phyloP scores from a whole-genome alignment of 2,113 vertebrate genomes.

The Athene noctua region DNA sequence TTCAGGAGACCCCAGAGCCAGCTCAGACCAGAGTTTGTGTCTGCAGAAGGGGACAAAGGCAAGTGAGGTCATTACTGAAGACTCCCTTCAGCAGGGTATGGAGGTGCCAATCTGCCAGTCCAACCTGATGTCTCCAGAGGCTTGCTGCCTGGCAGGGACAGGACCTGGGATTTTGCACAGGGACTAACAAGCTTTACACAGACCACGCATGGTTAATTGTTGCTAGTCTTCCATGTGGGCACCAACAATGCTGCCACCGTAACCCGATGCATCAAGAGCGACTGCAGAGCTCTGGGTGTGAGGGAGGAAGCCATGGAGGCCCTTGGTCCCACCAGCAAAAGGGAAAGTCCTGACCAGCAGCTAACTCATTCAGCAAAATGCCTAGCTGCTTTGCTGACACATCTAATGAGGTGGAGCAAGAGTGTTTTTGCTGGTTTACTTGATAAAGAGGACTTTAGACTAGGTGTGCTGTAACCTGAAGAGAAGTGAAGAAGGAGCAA shows the following conservation, averaged over 20 bases:
- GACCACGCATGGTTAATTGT: not conserved
- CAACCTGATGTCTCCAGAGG: too few species aligned
- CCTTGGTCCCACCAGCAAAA: accelerated
- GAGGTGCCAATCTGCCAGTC: not conserved
- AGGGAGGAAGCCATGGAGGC: not conserved
- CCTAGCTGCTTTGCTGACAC: not conserved
- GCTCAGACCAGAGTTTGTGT: not conserved
- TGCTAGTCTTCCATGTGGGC: not conserved
- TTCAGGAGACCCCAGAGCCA: not conserved
- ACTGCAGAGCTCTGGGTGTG: not conserved
- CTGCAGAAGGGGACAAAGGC: accelerated
- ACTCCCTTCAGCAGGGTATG: accelerated
- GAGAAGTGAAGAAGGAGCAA: not conserved
- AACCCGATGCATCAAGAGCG: not conserved
- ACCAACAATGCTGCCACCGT: not conserved
- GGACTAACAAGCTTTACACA: not conserved
- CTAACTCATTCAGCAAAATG: not conserved
- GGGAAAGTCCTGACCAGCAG: not conserved
- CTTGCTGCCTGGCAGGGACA: not conserved
- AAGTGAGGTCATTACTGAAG: not conserved
- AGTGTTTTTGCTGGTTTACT: not conserved
- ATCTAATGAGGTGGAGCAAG: not conserved
- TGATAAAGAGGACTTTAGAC: not conserved
- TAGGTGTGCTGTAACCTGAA: not conserved
- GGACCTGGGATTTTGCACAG: not conserved